These are phyloP conservation scores for Trachelus troglodyta DNA, from an alignment of 2,888 invertebrate species.

Conservation along the genomic window DNA sequence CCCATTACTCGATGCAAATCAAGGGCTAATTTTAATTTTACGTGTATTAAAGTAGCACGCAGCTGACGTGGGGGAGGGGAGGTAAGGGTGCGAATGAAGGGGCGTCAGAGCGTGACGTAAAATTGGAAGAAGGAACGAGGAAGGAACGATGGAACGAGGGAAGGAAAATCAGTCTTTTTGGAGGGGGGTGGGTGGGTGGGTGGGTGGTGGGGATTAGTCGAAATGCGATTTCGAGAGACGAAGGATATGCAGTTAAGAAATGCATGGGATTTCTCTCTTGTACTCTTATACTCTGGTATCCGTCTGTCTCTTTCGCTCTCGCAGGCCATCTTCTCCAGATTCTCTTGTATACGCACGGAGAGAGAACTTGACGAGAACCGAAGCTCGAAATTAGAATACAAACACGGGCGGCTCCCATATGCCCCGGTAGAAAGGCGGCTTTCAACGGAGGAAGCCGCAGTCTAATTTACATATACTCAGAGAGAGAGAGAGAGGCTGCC, in stretches of 20 bases:
- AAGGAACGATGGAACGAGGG: too few species aligned
- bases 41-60: constrained; percentile 72
- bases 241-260: constrained; percentile 53
- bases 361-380: constrained; percentile 46
- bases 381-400: constrained; percentile 63
- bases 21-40: constrained; percentile 73
- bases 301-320: constrained; percentile 5
- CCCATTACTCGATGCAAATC: constrained; percentile 73
- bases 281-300: neutral
- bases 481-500: constrained; percentile 29
- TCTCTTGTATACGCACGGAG: constrained; percentile 2
- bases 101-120: neutral
- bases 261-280: constrained; percentile 21
- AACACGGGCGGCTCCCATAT: constrained; percentile 53
- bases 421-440: constrained; percentile 42
- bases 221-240: constrained; percentile 57
- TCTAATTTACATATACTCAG: constrained; percentile 62
- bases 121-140: too few species aligned
- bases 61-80: constrained; percentile 67
- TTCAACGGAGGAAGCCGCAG: constrained; percentile 42
- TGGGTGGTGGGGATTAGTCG: constrained; percentile 55
- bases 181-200: neutral
- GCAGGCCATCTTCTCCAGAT: constrained; percentile 26
- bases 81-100: constrained; percentile 37
- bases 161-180: too few species aligned